Percentiles rank a stretch among this genome's conserved stretches.
Conservation (phyloP, 2,888 invertebrate species). For the Elmis aenea region DNA sequence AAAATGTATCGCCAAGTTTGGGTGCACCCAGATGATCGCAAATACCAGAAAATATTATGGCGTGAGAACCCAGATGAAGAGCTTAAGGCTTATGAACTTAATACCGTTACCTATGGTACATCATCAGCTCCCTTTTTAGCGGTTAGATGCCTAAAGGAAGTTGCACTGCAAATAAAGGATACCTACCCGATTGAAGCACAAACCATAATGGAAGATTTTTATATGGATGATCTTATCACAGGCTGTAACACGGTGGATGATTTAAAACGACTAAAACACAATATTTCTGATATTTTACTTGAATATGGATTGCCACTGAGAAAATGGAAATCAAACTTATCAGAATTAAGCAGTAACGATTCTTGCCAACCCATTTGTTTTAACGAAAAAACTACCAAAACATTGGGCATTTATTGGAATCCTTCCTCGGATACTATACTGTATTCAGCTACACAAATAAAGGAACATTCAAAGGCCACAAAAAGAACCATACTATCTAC, state of each 20-base stretch:
- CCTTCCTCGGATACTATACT: neutral
- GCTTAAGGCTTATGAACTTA: constrained; percentile 6
- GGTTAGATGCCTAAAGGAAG: constrained; percentile 9
- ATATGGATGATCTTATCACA: constrained; percentile 21
- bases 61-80: constrained; percentile 3
- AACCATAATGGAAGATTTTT: constrained; percentile 19
- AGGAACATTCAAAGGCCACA: neutral
- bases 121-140: constrained; percentile 22
- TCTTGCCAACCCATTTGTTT: constrained; percentile 15
- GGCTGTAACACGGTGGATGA: constrained; percentile 13
- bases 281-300: constrained; percentile 16
- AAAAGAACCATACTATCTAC: constrained; percentile 16
- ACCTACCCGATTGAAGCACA: constrained; percentile 11
- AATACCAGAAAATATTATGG: constrained; percentile 10
- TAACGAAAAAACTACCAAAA: constrained; percentile 16
- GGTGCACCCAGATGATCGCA: constrained; percentile 1
- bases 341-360: too few species aligned
- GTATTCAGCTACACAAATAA: neutral
- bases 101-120: too few species aligned
- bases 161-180: constrained; percentile 11
- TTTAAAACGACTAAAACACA: constrained; percentile 13
- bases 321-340: constrained; percentile 17
- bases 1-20: constrained; percentile 15
- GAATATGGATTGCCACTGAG: constrained; percentile 17
- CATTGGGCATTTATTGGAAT: constrained; percentile 5